Evolutionary conservation across 2,888 invertebrate genomes (phyloP), one percentile per base, ranked within the genome.

Genomic region (Drosophila fungiperda): DNA sequence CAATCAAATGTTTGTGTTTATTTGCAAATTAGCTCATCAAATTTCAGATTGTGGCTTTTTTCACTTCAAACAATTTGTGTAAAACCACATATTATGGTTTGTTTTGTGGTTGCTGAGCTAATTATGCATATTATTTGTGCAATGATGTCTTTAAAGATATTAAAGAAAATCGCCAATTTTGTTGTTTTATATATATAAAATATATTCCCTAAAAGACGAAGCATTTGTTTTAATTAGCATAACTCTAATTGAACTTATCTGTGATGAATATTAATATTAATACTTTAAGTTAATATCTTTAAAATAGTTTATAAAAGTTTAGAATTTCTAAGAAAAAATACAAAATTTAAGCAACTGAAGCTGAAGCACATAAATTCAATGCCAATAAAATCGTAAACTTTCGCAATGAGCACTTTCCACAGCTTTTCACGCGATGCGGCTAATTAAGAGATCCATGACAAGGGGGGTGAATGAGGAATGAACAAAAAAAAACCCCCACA

Each of bases 401-500:
- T 7, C 45, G 60, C 61, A 74, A 74, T 61, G 64, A 61, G 60
- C 59, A 29, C 12, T 50, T 38, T 45, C 32, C 26, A 35, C 48
- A 55, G 54, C 50, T 65, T 58, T 61, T 69, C 70, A 68, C 64
- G 54, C 62, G 49, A 69, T 53, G 26, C 40, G 58, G 63, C 78
- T 82, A 85, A 85, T 85, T 84, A 84, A 80, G 85, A 69, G 76
- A 73, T 76, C 49, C 68, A 61, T 82, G 64, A 70, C 68, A 63
- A 23, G 33, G 29, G 7, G 15, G 48, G 29, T 40, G 59, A 53
- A 40, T 45, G 29, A 48, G 66, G 58, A n/a, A n/a, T 57, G 57
- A 26, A 29, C 29, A 29, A 29, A 29, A 29, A 29, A 29, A 26
- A 55, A 33, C 26, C 38, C 53, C 15, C 3, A 5, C 9, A 17